These are phyloP conservation scores for Porites rus DNA, from an alignment of 92 coral and sea anemone species.

Conservation along the genomic window DNA sequence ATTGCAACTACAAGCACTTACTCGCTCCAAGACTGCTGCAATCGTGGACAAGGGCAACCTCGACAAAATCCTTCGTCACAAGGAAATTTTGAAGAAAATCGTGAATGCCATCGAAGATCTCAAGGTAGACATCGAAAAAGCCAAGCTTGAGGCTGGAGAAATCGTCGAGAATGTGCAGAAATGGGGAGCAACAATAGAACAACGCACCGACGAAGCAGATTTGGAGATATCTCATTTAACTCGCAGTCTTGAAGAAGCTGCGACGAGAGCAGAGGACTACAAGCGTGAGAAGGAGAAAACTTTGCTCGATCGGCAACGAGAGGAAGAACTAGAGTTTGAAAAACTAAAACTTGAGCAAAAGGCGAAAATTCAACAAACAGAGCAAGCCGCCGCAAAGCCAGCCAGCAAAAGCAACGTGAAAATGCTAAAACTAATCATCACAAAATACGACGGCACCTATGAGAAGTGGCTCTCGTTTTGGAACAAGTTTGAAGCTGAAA, in stretches of 20 bases:
- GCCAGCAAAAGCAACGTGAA: constrained; percentile 41
- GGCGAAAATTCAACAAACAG: neutral
- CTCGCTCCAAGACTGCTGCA: constrained; percentile 8
- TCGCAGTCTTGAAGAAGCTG: constrained; percentile 34
- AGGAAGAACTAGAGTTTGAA: constrained; percentile 52
- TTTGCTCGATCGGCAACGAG: constrained; percentile 34
- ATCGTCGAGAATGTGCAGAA: constrained; percentile 31
- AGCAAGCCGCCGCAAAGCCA: constrained; percentile 20
- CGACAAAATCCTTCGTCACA: constrained; percentile 41
- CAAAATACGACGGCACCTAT: constrained; percentile 47
- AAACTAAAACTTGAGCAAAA: constrained; percentile 30
- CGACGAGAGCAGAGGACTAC: constrained; percentile 24
- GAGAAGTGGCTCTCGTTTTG: constrained; percentile 65
- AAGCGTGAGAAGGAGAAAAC: constrained; percentile 45
- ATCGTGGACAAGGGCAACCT: constrained; percentile 43
- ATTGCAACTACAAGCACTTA: constrained; percentile 25
- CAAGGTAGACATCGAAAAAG: constrained; percentile 42
- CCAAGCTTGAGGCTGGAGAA: constrained; percentile 38
- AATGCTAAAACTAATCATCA: constrained; percentile 47
- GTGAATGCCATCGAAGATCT: constrained; percentile 17
- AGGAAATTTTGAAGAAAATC: constrained; percentile 37
- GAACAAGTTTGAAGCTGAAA: constrained; percentile 61
- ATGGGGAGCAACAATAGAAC: constrained; percentile 53
- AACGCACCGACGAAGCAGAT: constrained; percentile 45
- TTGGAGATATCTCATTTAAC: constrained; percentile 12